Evolutionary conservation across 2,888 invertebrate species (phyloP), one percentile per base, ranked within the genome.

Genomic region (Slavum lentiscoides): DNA sequence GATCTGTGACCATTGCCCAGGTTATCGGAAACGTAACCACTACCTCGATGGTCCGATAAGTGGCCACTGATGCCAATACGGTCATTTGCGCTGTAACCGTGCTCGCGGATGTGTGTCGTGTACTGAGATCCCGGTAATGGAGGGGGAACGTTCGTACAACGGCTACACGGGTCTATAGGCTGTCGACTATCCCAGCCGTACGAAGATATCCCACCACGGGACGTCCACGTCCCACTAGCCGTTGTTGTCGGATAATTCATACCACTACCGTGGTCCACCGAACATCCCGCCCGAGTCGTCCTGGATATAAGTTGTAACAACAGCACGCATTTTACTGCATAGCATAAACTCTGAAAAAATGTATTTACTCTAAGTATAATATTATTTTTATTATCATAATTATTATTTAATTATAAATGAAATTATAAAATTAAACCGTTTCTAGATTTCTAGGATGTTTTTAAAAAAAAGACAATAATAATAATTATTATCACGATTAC

Each of bases 151-250:
- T 69, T 75, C 4, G 75, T 58, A 21, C 82, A 82, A 37, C 75
- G 82, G 17, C 75, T 82, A 37, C 82, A 82, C 1, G 75, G 74
- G 19, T 82, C 82, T 6, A 82, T 69, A 15, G 82, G 82, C 49
- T 82, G 82, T 21, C 67, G 76, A 23, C 82, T 82, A 81, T 84
- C 84, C 84, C 84, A 84, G 37, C 84, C 84, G 80, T 83, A 84
- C 7, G 84, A 84, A 23, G 83, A 83, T 7, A 84, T 84, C 11
- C 83, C 84, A 17, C 83, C 83, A 9, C 84, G 80, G 17, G 83
- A 82, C 21, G 84, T 84, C 84, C 84, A 84, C 15, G 84, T 83
- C 15, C 84, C 84, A 17, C 82, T 82, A 43, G 69, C 82, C 55
- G 59, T 74, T 21, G 82, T 82, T 9, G 80, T 80, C 6, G 80